Base-by-base conservation (phyloP, 2,888 invertebrate species). In the Thymelicus sylvestris region DNA sequence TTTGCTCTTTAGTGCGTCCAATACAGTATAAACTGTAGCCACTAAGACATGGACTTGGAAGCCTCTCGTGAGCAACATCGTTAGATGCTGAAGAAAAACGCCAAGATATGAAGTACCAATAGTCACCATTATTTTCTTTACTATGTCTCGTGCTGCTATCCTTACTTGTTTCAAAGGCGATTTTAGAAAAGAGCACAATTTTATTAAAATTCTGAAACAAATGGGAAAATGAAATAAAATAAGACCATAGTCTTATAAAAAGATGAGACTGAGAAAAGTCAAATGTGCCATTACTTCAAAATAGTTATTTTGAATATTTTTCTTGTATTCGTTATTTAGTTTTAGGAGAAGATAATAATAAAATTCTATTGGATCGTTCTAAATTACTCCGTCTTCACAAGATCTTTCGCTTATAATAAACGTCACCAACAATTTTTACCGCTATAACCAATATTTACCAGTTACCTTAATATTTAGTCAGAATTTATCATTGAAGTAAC, bases 1-100 rank as follows among this genome's bases (percentile, higher is more conserved):
- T n/a, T 94, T 88, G 0, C 94, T 90, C 81, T 96, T 96, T 68
- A 98, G 85, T 39, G 96, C 95, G 71, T 95, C 95, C 66, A 99
- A 89, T 6, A 99, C 95, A 0, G 96, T 95, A 83, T 99, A 98
- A 24, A 98, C 95, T 0, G 99, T 98, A 73, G 96, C 98, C 4
- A 97, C 97, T 67, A 99, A 91, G 0, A 99, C 99, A 81, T 99
- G 99, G 2, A 98, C 96, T 94, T 99, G 98, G 85, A 97, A 99
- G 12, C 99, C 99, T 83, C 96, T 95, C 0, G 96, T 97, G 67
- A 99, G 92, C 24, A 98, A 89, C 6, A 96, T 92, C 48, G 96
- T 96, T 85, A 99, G 95, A 87, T 98, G 98, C 73, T 95, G 95
- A 12, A 99, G 87, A 31, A 99, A 89, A 79, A 96, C 93, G 7